Evolutionary conservation across 1,140 invertebrate species (phyloP).

Genomic region (Steinernema khuongi): DNA sequence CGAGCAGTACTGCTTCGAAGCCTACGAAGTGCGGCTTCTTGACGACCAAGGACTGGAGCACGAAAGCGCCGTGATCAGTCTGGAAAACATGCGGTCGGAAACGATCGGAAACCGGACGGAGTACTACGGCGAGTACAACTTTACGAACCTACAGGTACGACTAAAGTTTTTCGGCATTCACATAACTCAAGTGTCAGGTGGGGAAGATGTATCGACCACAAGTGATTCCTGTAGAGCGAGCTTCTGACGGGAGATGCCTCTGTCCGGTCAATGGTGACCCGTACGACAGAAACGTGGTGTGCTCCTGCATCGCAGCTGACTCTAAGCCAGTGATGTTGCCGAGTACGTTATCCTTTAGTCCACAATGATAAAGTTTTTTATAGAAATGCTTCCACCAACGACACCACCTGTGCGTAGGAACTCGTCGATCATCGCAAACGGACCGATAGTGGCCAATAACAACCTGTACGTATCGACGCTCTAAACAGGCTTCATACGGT

Average conservation of each 20-base stretch:
- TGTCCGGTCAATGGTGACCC: conserved; percentile 49
- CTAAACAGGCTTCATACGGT: neutral
- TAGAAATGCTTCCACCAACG: conserved; percentile 18
- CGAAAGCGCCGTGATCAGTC: conserved; percentile 34
- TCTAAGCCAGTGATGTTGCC: conserved; percentile 43
- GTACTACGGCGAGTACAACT: conserved; percentile 53
- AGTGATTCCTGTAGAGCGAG: conserved; percentile 53
- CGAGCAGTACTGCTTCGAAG: conserved; percentile 56
- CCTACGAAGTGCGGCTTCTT: conserved; percentile 54
- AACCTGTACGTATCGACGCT: neutral
- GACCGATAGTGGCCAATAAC: neutral
- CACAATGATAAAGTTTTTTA: neutral
- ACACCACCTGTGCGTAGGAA: neutral
- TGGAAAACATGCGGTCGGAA: conserved; percentile 43
- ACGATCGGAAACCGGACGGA: conserved; percentile 40
- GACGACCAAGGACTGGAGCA: conserved; percentile 48
- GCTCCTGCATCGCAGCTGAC: conserved; percentile 56
- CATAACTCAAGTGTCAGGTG: conserved; percentile 33
- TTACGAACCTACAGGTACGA: conserved; percentile 50
- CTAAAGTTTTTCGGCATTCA: neutral
- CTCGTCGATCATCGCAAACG: neutral
- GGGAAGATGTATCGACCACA: conserved; percentile 53
- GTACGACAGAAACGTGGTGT: conserved; percentile 50
- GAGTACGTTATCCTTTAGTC: conserved; percentile 33
- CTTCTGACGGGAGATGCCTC: conserved; percentile 51